Percentiles rank a stretch among this genome's conserved stretches.
These are phyloP conservation scores for Melanaphis sacchari DNA, from an alignment of 1,140 invertebrate species.

Conservation along the genomic window DNA sequence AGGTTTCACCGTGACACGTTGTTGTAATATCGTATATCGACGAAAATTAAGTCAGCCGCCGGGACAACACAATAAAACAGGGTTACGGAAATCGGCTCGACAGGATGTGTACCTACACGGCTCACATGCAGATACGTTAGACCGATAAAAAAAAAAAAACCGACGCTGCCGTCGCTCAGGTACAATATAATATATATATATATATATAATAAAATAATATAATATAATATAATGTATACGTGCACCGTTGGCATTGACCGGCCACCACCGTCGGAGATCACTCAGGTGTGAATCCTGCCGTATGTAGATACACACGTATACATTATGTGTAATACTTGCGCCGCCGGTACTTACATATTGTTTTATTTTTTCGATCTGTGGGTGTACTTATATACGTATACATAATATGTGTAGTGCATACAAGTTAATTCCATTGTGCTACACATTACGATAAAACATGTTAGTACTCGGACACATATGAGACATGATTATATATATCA, in stretches of 20 bases:
- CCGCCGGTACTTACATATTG: conserved; percentile 23
- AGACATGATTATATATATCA: neutral
- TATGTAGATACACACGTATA: neutral
- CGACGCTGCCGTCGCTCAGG: neutral
- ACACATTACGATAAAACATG: neutral
- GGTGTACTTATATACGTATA: neutral
- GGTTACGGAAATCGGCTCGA: conserved; percentile 53
- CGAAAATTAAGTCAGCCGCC: neutral
- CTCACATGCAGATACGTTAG: conserved; percentile 39
- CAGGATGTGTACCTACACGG: conserved; percentile 46
- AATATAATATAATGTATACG: neutral
- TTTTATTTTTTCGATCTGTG: conserved; percentile 6
- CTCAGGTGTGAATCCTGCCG: conserved; percentile 56
- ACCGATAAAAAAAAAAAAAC: conserved; percentile 32
- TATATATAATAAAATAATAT: neutral
- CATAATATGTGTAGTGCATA: neutral
- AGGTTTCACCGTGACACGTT: neutral
- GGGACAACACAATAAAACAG: conserved; percentile 31
- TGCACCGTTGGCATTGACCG: conserved; percentile 36
- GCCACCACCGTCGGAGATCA: neutral
- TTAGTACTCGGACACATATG: neutral
- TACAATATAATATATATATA: neutral
- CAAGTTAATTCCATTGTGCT: conserved; percentile 1
- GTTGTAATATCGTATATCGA: neutral
- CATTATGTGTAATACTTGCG: neutral